phyloP scores from a whole-genome alignment of 2,797 vertebrate species.

The Chiloscyllium punctatum region DNA sequence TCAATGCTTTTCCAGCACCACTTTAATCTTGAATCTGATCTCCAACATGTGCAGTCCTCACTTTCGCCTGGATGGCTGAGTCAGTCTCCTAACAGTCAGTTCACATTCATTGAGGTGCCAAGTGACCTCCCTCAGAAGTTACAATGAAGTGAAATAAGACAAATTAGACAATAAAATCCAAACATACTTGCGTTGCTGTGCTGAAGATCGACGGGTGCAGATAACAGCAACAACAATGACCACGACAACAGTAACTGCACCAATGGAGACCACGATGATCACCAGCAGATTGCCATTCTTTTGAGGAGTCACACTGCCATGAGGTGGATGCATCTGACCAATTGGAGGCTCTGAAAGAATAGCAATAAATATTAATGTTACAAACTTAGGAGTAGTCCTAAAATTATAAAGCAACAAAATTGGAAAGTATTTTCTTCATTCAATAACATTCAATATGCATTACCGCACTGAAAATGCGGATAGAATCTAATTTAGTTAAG shows the following conservation, averaged over 20 bases:
- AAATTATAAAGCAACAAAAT: background rate
- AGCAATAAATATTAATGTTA: conserved; percentile 27
- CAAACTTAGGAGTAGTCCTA: background rate
- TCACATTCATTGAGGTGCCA: background rate
- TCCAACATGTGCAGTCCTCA: too few species aligned
- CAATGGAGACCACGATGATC: conserved; percentile 77
- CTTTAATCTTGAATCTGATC: too few species aligned
- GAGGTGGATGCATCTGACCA: conserved; percentile 86
- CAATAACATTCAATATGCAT: background rate
- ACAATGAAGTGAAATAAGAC: background rate
- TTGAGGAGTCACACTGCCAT: conserved; percentile 81
- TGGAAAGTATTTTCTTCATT: background rate
- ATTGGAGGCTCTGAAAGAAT: conserved; percentile 74
- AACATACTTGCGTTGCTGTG: conserved; percentile 86
- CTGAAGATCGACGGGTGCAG: conserved; percentile 80
- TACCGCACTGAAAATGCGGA: background rate
- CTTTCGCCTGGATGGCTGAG: too few species aligned
- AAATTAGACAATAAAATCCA: accelerated
- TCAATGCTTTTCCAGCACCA: too few species aligned
- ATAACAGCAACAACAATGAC: conserved; percentile 75
- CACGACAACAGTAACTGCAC: conserved; percentile 70
- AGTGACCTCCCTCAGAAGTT: background rate
- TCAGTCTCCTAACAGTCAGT: too few species aligned
- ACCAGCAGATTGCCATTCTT: conserved; percentile 84
- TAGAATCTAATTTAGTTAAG: background rate